Base-by-base conservation (phyloP, 2,888 invertebrate genomes). In the Anagyrus pseudococci region DNA sequence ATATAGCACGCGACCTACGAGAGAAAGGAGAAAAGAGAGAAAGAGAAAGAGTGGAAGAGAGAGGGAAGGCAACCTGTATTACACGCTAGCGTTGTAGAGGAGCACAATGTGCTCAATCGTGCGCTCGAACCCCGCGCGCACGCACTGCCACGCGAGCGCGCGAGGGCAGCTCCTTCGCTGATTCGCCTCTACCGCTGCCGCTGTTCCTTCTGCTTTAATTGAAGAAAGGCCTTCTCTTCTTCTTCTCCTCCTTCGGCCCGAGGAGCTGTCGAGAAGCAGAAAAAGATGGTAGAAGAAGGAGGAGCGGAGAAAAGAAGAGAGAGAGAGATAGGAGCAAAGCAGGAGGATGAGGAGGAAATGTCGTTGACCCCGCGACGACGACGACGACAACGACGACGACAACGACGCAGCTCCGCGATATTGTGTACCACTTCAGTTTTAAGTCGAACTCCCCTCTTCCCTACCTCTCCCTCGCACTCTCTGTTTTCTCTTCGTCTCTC, bases 391-490 rank as follows among this genome's bases (percentile, higher is more conserved):
- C 71, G 71, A 72, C 74, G 19, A 20, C n/a, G n/a, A n/a, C n/a
- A n/a, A n/a, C 49, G 26, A 13, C 53, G 55, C n/a, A 33, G 50
- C 41, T 37, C 33, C 13, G 71, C 74, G 75, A 79, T 78, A 79
- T 77, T 77, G 75, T 76, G 77, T 75, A 78, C 76, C 75, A 78
- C 78, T 79, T 73, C 62, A 77, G 75, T 75, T 75, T 76, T 75
- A 77, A 79, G 77, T 76, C 73, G 68, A 68, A 71, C 20, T 25
- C 33, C 41, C 8, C 40, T 43, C 47, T n/a, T 17, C 37, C 17
- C 19, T 41, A 8, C 17, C 22, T 57, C 19, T 33, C 29, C 40
- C 49, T 40, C 46, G 8, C 8, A 26, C 26, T 46, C 20, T 46
- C 37, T 20, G 15, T 22, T 22, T 37, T n/a, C 33, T 29, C 50